Conservation (phyloP, 2,113 vertebrate species). For the Pygoscelis adeliae region DNA sequence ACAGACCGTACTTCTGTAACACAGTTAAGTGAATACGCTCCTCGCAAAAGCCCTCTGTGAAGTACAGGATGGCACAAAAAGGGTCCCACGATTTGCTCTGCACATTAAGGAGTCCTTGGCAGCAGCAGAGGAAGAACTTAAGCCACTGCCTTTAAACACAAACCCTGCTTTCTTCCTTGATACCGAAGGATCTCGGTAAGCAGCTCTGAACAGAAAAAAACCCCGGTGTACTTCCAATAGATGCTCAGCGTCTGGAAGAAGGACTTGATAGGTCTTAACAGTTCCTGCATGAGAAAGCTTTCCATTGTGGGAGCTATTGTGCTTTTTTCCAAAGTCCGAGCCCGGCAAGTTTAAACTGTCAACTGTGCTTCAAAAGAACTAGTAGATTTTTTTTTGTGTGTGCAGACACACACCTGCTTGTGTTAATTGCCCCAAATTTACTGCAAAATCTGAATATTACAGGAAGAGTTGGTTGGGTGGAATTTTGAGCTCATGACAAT, state of each 20-base stretch:
- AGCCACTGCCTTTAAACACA: neutral
- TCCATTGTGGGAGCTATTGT: neutral
- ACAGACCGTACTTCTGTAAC: neutral
- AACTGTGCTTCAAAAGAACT: neutral
- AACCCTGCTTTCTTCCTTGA: neutral
- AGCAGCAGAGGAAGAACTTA: neutral
- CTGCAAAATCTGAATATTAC: neutral
- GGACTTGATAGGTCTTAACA: neutral
- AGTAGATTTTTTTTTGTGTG: neutral
- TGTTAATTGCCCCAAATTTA: neutral
- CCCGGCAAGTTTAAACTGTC: neutral
- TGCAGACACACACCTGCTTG: too few relatives aligned
- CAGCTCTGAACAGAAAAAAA: neutral
- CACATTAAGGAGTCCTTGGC: fast-evolving
- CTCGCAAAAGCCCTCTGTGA: neutral
- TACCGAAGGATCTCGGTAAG: neutral
- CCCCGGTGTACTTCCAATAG: neutral
- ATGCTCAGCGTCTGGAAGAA: neutral
- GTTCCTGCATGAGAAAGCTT: neutral
- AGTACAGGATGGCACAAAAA: too few relatives aligned
- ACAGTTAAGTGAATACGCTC: neutral
- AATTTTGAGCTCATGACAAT: neutral
- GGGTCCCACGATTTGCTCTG: neutral
- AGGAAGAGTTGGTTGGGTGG: neutral
- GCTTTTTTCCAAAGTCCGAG: neutral